Evolutionary conservation across 2,888 invertebrate genomes (phyloP), one percentile per base, ranked within the genome.

Genomic region (Craniophora ligustri): DNA sequence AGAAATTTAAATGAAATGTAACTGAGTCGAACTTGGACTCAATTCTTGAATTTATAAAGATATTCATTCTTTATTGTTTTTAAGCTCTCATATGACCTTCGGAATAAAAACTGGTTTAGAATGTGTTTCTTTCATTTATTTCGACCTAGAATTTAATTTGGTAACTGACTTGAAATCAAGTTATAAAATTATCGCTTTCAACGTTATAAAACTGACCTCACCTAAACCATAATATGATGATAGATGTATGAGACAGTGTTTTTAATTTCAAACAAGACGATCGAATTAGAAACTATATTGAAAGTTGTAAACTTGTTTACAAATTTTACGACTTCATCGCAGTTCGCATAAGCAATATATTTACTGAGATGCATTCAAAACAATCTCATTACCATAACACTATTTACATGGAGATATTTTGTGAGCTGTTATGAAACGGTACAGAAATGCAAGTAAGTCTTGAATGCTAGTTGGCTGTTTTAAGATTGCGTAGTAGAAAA

Each of bases 401-500:
- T 13, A 15, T 32, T 30, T 18, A 30, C 30, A 11, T 13, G 30
- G 32, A 59, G 47, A 48, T 32, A 38, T 5, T 50, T 23, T 34
- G 36, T 41, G 36, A 23, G 45, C 32, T 53, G 31, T 57, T 68
- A 64, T 47, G 65, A 63, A 66, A 68, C 38, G 8, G 19, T 41
- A 34, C 13, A 41, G 32, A 23, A 53, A 56, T 14, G 7, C 30
- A 28, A 45, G 21, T 23, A 42, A 48, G 18, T 31, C 42, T 32
- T 45, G 64, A 63, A 68, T 64, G 21, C 26, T 46, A 44, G 50
- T 53, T 42, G 42, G 28, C 50, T 44, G 47, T 56, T 56, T 46
- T 45, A 53, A 49, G 28, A 57, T 70, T 70, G 45, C 67, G 50
- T 51, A 14, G 41, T 50, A 59, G 65, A 65, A 70, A 57, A 51